Evolutionary conservation across 2,888 invertebrate genomes (phyloP).

Genomic region (Meliscaeva auricollis): DNA sequence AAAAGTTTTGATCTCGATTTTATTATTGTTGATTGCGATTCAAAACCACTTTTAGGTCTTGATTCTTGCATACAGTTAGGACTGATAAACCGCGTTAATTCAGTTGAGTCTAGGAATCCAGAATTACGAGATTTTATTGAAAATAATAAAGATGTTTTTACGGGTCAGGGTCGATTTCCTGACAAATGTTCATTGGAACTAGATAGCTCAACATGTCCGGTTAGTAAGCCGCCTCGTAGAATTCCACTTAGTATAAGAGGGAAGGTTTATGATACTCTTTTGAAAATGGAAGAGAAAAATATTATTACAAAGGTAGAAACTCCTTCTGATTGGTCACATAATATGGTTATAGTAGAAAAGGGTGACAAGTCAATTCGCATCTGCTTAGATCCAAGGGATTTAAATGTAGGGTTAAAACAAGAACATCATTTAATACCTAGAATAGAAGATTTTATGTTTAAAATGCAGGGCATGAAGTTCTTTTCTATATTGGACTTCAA

Average conservation of each 20-base stretch:
- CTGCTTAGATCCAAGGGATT: constrained; percentile 3
- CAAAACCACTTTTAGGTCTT: constrained; percentile 18
- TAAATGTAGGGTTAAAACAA: constrained; percentile 17
- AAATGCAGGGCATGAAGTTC: no score
- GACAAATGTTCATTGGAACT: constrained; percentile 29
- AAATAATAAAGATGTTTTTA: constrained; percentile 5
- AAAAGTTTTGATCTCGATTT: constrained; percentile 4
- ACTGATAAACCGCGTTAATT: no score
- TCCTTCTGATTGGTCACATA: constrained; percentile 7
- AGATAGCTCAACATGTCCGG: constrained; percentile 26
- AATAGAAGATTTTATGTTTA: no score
- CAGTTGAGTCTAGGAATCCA: no score
- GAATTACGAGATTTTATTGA: background rate
- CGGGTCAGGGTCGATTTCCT: constrained; percentile 29
- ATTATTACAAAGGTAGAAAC: constrained; percentile 11
- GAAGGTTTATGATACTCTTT: constrained; percentile 5
- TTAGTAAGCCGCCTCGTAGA: constrained; percentile 20
- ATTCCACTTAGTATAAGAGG: constrained; percentile 12
- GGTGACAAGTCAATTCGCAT: constrained; percentile 9
- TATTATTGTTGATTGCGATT: constrained; percentile 12
- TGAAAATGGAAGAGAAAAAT: constrained; percentile 10
- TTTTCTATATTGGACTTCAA: no score
- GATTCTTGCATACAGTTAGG: background rate
- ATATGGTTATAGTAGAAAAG: constrained; percentile 22
- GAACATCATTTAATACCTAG: constrained; percentile 22